Conservation (phyloP, 2,888 invertebrate genomes). For the Phyllotreta cruciferae region DNA sequence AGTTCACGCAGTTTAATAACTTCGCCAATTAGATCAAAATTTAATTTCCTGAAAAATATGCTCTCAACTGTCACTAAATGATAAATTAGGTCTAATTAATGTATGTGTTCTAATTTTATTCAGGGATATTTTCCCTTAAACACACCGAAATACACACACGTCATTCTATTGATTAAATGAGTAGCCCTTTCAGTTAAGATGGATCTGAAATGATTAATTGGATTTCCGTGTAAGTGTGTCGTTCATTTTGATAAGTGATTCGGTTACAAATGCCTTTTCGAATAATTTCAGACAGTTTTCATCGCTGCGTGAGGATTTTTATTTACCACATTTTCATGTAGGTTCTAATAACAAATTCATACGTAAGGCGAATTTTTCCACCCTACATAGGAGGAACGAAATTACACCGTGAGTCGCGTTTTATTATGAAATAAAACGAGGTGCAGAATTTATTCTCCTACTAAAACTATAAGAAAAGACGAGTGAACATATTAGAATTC, state of each 20-base stretch:
- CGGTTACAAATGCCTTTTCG: slow-evolving; percentile 47
- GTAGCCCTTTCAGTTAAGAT: slow-evolving; percentile 57
- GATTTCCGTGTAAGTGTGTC: slow-evolving; percentile 58
- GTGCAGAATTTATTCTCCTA: neutral
- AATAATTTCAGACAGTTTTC: slow-evolving; percentile 30
- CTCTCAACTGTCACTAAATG: slow-evolving; percentile 1
- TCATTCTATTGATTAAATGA: slow-evolving; percentile 55
- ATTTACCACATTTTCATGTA: neutral
- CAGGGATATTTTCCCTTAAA: slow-evolving; percentile 12
- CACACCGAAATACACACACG: slow-evolving; percentile 23
- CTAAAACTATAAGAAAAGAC: neutral
- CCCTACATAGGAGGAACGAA: too few species aligned
- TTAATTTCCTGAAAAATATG: too few species aligned
- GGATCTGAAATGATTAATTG: slow-evolving; percentile 58
- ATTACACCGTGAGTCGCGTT: too few species aligned
- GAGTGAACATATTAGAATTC: slow-evolving; percentile 21
- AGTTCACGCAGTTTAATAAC: too few species aligned
- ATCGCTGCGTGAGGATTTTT: neutral
- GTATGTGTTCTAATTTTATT: slow-evolving; percentile 8
- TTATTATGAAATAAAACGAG: neutral
- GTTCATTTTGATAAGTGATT: slow-evolving; percentile 56
- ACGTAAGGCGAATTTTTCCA: too few species aligned
- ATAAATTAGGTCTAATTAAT: slow-evolving; percentile 16
- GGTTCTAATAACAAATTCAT: too few species aligned
- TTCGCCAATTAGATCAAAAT: too few species aligned